phyloP scores from a whole-genome alignment of 2,888 invertebrate species.

The Synergus itoensis region DNA sequence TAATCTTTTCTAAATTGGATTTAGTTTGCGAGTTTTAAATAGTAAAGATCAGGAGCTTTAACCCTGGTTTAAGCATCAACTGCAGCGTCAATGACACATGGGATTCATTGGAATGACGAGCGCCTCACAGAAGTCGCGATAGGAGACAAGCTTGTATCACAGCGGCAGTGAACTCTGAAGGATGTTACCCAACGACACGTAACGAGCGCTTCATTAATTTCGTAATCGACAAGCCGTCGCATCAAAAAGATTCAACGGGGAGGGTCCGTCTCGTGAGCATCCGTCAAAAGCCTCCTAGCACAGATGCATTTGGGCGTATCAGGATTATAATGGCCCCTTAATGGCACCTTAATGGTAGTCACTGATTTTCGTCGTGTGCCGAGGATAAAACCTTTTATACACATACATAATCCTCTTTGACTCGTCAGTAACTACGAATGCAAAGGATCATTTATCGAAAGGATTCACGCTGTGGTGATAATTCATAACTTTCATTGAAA shows the following conservation, averaged over 20 bases:
- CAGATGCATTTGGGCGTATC: not conserved
- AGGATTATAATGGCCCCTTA: constrained; percentile 27
- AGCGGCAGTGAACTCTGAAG: constrained; percentile 41
- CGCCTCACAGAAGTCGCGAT: constrained; percentile 16
- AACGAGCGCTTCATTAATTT: constrained; percentile 42
- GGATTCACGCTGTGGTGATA: constrained; percentile 38
- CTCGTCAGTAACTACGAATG: not conserved
- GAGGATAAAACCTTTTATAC: constrained; percentile 18
- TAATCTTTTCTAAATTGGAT: not conserved
- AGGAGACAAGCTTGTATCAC: not conserved
- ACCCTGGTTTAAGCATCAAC: not conserved
- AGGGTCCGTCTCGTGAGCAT: constrained; percentile 28
- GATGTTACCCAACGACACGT: constrained; percentile 40
- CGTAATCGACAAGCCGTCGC: constrained; percentile 39
- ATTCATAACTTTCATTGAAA: constrained; percentile 28
- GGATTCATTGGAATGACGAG: constrained; percentile 23
- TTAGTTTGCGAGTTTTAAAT: not conserved
- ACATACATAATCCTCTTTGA: constrained; percentile 18
- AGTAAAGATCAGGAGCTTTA: constrained; percentile 18
- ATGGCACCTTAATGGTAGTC: not conserved
- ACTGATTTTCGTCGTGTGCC: constrained; percentile 37
- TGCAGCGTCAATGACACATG: constrained; percentile 33
- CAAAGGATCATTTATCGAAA: constrained; percentile 26
- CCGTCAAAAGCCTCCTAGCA: constrained; percentile 27
- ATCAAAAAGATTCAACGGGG: constrained; percentile 16